These are phyloP conservation scores for Aythya fuligula DNA, from an alignment of 2,797 vertebrate species.

Conservation along the genomic window DNA sequence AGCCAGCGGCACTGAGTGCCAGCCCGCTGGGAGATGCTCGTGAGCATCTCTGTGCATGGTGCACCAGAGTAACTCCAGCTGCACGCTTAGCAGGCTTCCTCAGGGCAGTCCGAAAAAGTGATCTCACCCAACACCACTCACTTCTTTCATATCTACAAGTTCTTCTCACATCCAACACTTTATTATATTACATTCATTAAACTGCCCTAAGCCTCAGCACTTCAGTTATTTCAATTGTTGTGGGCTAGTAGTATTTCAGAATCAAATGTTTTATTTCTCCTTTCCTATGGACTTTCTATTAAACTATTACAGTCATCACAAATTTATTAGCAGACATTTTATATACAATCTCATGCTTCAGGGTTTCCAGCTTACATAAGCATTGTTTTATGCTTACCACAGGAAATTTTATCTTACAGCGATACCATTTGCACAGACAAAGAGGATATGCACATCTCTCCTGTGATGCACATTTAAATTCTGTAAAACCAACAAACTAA, in stretches of 20 bases:
- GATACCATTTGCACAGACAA: background rate
- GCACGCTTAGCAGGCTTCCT: accelerated
- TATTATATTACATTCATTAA: accelerated
- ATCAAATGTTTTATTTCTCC: background rate
- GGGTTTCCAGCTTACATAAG: background rate
- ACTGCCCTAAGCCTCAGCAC: background rate
- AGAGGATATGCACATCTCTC: background rate
- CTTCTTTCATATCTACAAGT: background rate
- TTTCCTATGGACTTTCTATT: background rate
- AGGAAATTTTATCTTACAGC: background rate
- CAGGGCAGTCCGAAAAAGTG: accelerated
- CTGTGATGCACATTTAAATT: background rate
- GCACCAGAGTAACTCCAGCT: background rate
- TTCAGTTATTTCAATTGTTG: background rate
- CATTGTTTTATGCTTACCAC: background rate
- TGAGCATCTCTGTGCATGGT: accelerated
- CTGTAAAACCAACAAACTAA: background rate
- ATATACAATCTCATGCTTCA: background rate
- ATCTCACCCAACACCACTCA: background rate
- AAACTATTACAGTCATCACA: background rate
- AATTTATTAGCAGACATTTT: background rate
- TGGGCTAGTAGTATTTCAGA: background rate
- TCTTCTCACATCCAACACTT: background rate
- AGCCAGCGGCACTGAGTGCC: background rate
- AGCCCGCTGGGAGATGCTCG: accelerated